Conservation (phyloP, 2,888 invertebrate genomes). For the Spodoptera littoralis region DNA sequence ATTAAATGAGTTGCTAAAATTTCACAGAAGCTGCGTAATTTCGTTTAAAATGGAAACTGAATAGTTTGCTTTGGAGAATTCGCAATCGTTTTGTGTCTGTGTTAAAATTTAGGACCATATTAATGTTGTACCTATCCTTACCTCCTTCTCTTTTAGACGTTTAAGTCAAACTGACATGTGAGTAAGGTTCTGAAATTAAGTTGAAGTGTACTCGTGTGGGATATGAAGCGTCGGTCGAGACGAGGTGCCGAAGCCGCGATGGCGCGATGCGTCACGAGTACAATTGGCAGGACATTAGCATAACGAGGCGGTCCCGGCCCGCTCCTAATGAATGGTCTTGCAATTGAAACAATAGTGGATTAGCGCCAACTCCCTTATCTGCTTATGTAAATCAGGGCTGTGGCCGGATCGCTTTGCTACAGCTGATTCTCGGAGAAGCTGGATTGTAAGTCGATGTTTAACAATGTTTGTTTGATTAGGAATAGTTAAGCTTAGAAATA, state of each 20-base stretch:
- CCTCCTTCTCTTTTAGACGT: conserved; percentile 31
- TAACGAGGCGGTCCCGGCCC: conserved; percentile 74
- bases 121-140: conserved; percentile 23
- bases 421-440: conserved; percentile 47
- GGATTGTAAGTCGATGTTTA: conserved; percentile 30
- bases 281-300: conserved; percentile 78
- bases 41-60: conserved; percentile 24
- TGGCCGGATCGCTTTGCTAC: conserved; percentile 49
- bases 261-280: conserved; percentile 47
- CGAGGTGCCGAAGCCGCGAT: not conserved
- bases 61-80: conserved; percentile 8
- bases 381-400: conserved; percentile 71
- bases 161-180: conserved; percentile 39
- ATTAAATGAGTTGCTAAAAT: conserved; percentile 30
- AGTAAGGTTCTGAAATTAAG: conserved; percentile 45
- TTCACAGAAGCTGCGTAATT: conserved; percentile 10
- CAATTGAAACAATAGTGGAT: conserved; percentile 85
- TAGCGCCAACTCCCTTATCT: conserved; percentile 77
- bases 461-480: conserved; percentile 36
- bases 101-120: conserved; percentile 22
- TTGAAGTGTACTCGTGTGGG: conserved; percentile 28
- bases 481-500: conserved; percentile 20
- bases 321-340: conserved; percentile 81
- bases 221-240: conserved; percentile 53
- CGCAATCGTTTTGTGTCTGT: conserved; percentile 18